Conservation (phyloP, 2,113 vertebrate genomes). For the Balaenoptera acutorostrata region DNA sequence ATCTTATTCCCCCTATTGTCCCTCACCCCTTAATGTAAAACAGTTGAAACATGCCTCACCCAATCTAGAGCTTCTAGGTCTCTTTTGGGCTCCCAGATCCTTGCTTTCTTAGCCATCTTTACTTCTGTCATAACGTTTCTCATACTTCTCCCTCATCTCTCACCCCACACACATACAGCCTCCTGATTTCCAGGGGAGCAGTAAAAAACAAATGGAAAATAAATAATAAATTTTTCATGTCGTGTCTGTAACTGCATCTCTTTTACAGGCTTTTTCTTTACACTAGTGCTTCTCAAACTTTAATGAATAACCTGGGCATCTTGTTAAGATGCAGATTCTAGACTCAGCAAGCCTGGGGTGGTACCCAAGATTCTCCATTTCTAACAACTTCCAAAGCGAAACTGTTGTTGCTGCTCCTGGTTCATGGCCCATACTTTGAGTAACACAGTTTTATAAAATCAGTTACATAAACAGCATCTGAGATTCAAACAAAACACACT, state of each 20-base stretch:
- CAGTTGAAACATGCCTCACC: not conserved
- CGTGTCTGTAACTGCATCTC: not conserved
- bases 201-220: not conserved
- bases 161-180: not conserved
- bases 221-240: not conserved
- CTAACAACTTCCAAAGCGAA: conserved; percentile 19
- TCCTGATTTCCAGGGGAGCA: not conserved
- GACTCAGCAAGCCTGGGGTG: not conserved
- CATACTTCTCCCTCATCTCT: not conserved
- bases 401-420: not conserved
- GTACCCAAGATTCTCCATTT: not conserved
- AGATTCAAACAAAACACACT: not conserved
- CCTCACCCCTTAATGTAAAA: not conserved
- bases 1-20: not conserved
- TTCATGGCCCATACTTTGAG: not conserved
- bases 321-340: conserved; percentile 21
- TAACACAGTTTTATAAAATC: conserved; percentile 25
- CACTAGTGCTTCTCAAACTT: not conserved
- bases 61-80: not conserved
- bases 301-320: not conserved
- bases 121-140: not conserved
- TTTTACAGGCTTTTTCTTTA: not conserved
- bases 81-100: not conserved
- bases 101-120: not conserved
- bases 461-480: not conserved